phyloP scores from a whole-genome alignment of 2,888 invertebrate genomes.

The Perizoma affinitatum region DNA sequence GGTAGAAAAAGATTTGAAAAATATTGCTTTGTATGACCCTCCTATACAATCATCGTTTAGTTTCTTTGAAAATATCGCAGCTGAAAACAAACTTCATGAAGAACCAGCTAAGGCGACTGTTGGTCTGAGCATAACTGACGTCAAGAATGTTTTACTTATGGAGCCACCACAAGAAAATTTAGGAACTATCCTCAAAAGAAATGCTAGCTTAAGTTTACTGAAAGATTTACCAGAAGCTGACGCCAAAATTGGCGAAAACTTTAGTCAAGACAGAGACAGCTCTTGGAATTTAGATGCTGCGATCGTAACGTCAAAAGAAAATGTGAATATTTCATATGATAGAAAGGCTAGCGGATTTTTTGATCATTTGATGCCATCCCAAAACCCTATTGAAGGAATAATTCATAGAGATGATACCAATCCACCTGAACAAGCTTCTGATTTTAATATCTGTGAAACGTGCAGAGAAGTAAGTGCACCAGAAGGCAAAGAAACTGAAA shows the following conservation, averaged over 20 bases:
- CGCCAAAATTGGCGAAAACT: slow-evolving; percentile 16
- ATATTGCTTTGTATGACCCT: slow-evolving; percentile 31
- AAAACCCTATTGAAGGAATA: slow-evolving; percentile 14
- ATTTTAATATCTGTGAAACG: slow-evolving; percentile 70
- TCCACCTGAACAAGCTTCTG: slow-evolving; percentile 45
- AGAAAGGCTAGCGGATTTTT: slow-evolving; percentile 26
- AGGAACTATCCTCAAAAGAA: slow-evolving; percentile 30
- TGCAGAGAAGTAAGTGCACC: slow-evolving; percentile 66
- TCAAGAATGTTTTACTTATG: slow-evolving; percentile 37
- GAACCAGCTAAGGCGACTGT: slow-evolving; percentile 12
- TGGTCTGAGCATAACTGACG: slow-evolving; percentile 32
- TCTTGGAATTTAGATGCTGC: slow-evolving; percentile 18
- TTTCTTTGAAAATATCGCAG: slow-evolving; percentile 46
- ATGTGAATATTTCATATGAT: slow-evolving; percentile 25
- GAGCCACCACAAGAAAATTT: slow-evolving; percentile 38
- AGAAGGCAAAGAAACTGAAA: slow-evolving; percentile 57
- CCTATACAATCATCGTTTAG: slow-evolving; percentile 36
- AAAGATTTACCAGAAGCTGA: slow-evolving; percentile 23
- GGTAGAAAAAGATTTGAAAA: slow-evolving; percentile 31
- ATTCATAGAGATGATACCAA: slow-evolving; percentile 16
- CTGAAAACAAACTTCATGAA: slow-evolving; percentile 29
- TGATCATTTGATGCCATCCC: slow-evolving; percentile 14
- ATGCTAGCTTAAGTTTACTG: slow-evolving; percentile 30
- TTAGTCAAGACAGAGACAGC: slow-evolving; percentile 20
- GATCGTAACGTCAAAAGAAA: slow-evolving; percentile 21